Percentiles rank a stretch among this genome's conserved stretches.
These are phyloP conservation scores for Apodemus agrarius DNA, from an alignment of 2,797 vertebrate genomes.

Conservation along the genomic window DNA sequence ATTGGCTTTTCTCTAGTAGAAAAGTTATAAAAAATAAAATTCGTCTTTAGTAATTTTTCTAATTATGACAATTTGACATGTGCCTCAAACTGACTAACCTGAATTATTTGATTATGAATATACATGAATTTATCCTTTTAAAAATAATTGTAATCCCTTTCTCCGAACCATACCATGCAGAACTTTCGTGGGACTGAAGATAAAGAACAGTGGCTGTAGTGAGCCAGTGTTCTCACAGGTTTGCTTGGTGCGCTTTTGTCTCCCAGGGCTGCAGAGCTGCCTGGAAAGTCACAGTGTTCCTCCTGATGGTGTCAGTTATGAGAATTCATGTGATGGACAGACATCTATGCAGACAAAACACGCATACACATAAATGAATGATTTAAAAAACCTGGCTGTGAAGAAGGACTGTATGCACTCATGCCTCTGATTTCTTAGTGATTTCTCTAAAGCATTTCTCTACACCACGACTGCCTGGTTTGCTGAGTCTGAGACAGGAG, in stretches of 20 bases:
- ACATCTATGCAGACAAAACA: not conserved
- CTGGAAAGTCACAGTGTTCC: not conserved
- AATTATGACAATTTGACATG: constrained; percentile 31
- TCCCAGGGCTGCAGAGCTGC: not conserved
- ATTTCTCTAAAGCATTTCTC: constrained; percentile 1
- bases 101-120: not conserved
- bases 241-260: not conserved
- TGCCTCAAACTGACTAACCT: not conserved
- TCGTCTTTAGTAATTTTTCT: not conserved
- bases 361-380: not conserved
- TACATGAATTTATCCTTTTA: constrained; percentile 16
- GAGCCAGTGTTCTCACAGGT: not conserved
- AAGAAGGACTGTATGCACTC: not conserved
- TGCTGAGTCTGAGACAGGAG: not conserved
- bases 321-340: not conserved
- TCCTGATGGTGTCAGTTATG: not conserved
- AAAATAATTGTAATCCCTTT: constrained; percentile 32
- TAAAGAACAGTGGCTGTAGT: not conserved
- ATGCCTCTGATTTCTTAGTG: not conserved
- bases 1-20: constrained; percentile 17
- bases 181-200: constrained; percentile 2
- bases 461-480: not conserved
- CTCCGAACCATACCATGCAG: not conserved
- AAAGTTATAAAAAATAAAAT: constrained; percentile 42
- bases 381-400: not conserved